These are phyloP conservation scores for Andrena marginata DNA, from an alignment of 2,888 invertebrate species.

Conservation along the genomic window DNA sequence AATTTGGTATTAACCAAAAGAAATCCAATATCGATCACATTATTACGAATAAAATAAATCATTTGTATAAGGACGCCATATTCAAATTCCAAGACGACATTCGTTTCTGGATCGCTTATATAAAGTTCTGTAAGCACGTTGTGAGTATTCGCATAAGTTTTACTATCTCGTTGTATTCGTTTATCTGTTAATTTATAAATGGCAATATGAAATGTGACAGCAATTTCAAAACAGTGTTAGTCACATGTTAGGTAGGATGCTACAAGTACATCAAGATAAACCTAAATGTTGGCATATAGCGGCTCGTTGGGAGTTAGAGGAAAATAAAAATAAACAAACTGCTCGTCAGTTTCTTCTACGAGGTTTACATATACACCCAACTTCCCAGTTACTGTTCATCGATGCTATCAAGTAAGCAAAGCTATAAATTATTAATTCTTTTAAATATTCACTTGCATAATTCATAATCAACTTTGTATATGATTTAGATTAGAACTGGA, in stretches of 20 bases:
- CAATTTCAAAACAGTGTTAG: constrained; percentile 81
- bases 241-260: constrained; percentile 83
- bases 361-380: constrained; percentile 91
- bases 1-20: constrained; percentile 87
- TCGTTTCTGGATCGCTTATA: constrained; percentile 91
- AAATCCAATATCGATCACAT: constrained; percentile 89
- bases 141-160: constrained; percentile 80
- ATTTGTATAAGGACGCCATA: constrained; percentile 90
- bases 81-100: constrained; percentile 90
- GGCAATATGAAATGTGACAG: constrained; percentile 65
- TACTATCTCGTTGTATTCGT: neutral
- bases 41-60: constrained; percentile 90
- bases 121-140: constrained; percentile 92
- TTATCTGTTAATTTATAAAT: neutral
- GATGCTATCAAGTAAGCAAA: constrained; percentile 87
- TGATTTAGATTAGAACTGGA: constrained; percentile 74
- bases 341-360: constrained; percentile 91
- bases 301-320: constrained; percentile 91
- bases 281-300: constrained; percentile 92
- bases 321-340: constrained; percentile 88
- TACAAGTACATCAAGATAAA: constrained; percentile 90
- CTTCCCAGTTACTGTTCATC: constrained; percentile 89
- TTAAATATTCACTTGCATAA: neutral
- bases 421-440: neutral
- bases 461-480: neutral